These are phyloP conservation scores for Dicyrtoma fusca DNA, from an alignment of 2,888 invertebrate genomes.

Conservation along the genomic window DNA sequence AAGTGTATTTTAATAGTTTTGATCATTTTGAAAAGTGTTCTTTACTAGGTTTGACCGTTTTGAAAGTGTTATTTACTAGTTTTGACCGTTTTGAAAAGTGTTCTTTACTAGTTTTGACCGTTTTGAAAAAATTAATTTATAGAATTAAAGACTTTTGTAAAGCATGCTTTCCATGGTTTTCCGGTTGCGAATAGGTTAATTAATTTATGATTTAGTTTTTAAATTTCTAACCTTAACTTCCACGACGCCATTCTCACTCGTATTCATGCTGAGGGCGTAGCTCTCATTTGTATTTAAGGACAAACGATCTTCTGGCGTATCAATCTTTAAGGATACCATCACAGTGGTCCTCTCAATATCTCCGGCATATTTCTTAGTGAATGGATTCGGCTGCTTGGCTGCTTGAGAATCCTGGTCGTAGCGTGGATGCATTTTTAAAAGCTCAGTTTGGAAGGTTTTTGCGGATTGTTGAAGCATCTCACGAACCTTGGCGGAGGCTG, in stretches of 20 bases:
- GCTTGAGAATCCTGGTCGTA: conserved; percentile 49
- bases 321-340: conserved; percentile 56
- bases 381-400: conserved; percentile 56
- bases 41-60: too few relatives aligned
- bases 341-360: conserved; percentile 56
- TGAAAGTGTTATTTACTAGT: too few relatives aligned
- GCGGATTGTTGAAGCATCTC: conserved; percentile 57
- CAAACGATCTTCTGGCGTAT: conserved; percentile 53
- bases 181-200: too few relatives aligned
- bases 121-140: too few relatives aligned
- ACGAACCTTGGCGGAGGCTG: conserved; percentile 53
- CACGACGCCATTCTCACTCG: conserved; percentile 55
- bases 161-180: too few relatives aligned
- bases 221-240: conserved; percentile 56
- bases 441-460: conserved; percentile 55
- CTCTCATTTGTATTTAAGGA: conserved; percentile 55
- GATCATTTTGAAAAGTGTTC: too few relatives aligned
- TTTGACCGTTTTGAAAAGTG: too few relatives aligned
- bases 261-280: conserved; percentile 55
- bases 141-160: too few relatives aligned
- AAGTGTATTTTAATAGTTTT: too few relatives aligned
- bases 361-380: conserved; percentile 55
- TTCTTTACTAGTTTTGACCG: conserved; percentile 7
- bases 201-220: too few relatives aligned
- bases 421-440: conserved; percentile 55